These are phyloP conservation scores for Drosophila bocki DNA, from an alignment of 1,140 invertebrate species.

Conservation along the genomic window DNA sequence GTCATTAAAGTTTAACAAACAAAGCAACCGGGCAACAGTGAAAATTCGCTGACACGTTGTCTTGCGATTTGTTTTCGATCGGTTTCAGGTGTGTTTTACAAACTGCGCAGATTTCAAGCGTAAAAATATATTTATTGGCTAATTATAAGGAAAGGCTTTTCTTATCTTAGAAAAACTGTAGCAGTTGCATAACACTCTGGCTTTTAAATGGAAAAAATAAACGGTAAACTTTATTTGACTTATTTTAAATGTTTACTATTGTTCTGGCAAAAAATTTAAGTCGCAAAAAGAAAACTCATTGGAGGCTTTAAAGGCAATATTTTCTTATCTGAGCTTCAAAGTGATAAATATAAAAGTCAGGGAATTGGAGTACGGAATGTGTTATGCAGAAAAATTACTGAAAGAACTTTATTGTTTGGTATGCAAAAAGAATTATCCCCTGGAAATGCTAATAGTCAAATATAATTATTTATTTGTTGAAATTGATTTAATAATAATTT, in stretches of 20 bases:
- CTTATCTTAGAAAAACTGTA: slow-evolving; percentile 30
- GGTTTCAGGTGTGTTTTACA: slow-evolving; percentile 30
- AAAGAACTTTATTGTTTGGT: slow-evolving; percentile 9
- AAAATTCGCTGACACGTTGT: slow-evolving; percentile 61
- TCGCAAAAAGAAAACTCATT: slow-evolving; percentile 19
- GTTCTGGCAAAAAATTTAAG: slow-evolving; percentile 8
- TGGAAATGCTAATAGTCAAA: not conserved
- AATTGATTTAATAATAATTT: not conserved
- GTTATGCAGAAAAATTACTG: not conserved
- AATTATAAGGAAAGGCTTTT: slow-evolving; percentile 30
- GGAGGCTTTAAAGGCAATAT: slow-evolving; percentile 6
- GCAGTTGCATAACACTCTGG: slow-evolving; percentile 14
- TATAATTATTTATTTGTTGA: not conserved
- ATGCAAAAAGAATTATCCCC: not conserved
- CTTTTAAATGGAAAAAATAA: not conserved
- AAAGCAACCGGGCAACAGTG: slow-evolving; percentile 39
- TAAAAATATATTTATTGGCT: slow-evolving; percentile 30
- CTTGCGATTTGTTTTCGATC: slow-evolving; percentile 47
- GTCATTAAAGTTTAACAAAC: slow-evolving; percentile 79
- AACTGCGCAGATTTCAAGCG: slow-evolving; percentile 39
- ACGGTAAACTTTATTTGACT: not conserved
- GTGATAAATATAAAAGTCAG: not conserved
- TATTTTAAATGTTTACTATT: not conserved
- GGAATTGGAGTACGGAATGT: not conserved
- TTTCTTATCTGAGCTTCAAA: slow-evolving; percentile 16